Percentiles rank a stretch among this genome's conserved stretches.
phyloP scores from a whole-genome alignment of 2,797 vertebrate species.

The Mastacembelus armatus region DNA sequence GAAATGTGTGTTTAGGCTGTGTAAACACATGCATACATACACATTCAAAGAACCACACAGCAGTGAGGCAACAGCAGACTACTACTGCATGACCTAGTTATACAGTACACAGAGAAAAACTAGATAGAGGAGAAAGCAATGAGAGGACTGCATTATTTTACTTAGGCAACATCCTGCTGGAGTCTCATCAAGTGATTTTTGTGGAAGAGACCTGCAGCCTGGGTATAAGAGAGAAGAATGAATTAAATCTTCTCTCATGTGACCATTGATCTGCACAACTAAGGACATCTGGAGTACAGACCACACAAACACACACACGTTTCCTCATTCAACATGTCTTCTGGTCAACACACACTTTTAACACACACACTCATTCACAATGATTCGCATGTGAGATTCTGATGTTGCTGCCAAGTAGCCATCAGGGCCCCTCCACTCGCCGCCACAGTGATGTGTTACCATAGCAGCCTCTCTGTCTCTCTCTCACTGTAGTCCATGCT shows the following conservation, averaged over 20 bases:
- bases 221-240: slow-evolving; percentile 2
- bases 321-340: slow-evolving; percentile 43
- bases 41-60: slow-evolving; percentile 53
- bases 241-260: slow-evolving; percentile 59
- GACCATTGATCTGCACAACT: slow-evolving; percentile 68
- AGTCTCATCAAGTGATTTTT: slow-evolving; percentile 27
- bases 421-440: slow-evolving; percentile 80
- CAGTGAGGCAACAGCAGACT: slow-evolving; percentile 51
- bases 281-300: slow-evolving; percentile 75
- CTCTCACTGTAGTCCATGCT: slow-evolving; percentile 57
- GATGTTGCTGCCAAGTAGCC: slow-evolving; percentile 79
- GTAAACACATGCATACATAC: slow-evolving; percentile 61
- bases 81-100: slow-evolving; percentile 74
- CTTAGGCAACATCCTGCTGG: slow-evolving; percentile 23
- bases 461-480: slow-evolving; percentile 83
- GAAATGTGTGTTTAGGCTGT: slow-evolving; percentile 71
- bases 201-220: neutral
- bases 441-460: slow-evolving; percentile 84
- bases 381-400: slow-evolving; percentile 67
- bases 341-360: slow-evolving; percentile 48
- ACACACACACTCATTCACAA: slow-evolving; percentile 51
- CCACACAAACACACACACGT: slow-evolving; percentile 16
- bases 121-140: slow-evolving; percentile 35
- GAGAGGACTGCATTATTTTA: slow-evolving; percentile 30
- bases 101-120: slow-evolving; percentile 44